Evolutionary conservation across 2,888 invertebrate genomes (phyloP), one percentile per base, ranked within the genome.

Genomic region (Patella pellucida): DNA sequence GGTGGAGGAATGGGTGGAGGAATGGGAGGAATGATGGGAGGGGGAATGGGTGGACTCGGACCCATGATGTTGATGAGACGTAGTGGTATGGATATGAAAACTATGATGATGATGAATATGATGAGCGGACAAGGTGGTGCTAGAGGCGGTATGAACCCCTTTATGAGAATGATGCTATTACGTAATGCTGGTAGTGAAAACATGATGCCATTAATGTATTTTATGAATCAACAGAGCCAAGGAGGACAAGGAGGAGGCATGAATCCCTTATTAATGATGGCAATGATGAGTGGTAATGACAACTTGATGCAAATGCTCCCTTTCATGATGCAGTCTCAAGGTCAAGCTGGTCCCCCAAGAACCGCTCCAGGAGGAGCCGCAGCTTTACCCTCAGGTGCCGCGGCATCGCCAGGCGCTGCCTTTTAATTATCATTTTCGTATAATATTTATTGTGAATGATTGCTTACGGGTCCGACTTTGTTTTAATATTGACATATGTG

Each of bases 101-200:
- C 62, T 23, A 62, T 62, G 62, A 62, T 62, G 62, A 23, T 62
- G 62, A 5, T 62, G 62, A 62, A 23, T 19, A 62, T 62, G 62
- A 23, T 23, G 12, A 14, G 19, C 3, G 4, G 11, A 19, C 23
- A 4, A 9, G 62, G 62, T 0, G 62, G 62, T 19, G 62, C 19
- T 4, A 11, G 14, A 62, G 62, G 62, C 3, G 62, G 62, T 62
- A 62, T 62, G 62, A 19, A 15, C 3, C 19, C 19, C 4, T 23
- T 23, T 3, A 19, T 62, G 12, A 19, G 11, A 23, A 23, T 19
- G 9, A 19, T 62, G 19, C 3, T 62, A 4, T 23, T 62, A 11
- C 62, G 62, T 23, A 62, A 62, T 62, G 62, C 19, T 19, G 62
- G 62, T 62, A 23, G 12, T 23, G 62, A 62, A 62, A 62, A 62